Evolutionary conservation across 64 coral and sea anemone species (phyloP).

Genomic region (Cladopsammia gracilis): DNA sequence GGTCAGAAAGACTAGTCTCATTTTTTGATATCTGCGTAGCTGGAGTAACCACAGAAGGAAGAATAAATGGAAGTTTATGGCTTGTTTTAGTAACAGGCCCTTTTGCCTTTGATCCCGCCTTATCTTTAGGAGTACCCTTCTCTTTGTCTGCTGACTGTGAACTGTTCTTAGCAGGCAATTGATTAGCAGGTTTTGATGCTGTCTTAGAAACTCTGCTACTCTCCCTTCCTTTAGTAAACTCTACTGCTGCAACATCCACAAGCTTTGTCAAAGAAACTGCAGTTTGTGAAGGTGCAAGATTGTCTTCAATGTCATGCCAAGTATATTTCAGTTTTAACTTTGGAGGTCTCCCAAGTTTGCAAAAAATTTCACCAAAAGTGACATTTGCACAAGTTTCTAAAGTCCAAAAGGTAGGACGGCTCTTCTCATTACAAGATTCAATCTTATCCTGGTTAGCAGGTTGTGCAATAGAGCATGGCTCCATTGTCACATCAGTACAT

Average conservation of each 20-base stretch:
- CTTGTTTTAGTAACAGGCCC: constrained; percentile 64
- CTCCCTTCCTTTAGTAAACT: constrained; percentile 77
- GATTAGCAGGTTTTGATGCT: constrained; percentile 30
- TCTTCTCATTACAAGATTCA: constrained; percentile 40
- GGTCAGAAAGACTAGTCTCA: constrained; percentile 21
- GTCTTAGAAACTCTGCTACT: constrained; percentile 22
- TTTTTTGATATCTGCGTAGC: constrained; percentile 19
- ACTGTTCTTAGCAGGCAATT: constrained; percentile 9
- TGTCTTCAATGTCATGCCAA: constrained; percentile 52
- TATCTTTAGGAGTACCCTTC: constrained; percentile 12
- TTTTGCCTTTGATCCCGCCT: constrained; percentile 40
- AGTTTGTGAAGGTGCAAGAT: constrained; percentile 40
- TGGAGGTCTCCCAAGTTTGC: constrained; percentile 78
- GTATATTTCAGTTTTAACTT: constrained; percentile 92
- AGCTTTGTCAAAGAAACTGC: constrained; percentile 84
- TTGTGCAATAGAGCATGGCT: neutral
- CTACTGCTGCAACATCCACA: constrained; percentile 76
- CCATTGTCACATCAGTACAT: neutral
- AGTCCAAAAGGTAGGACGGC: constrained; percentile 46
- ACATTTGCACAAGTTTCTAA: constrained; percentile 75
- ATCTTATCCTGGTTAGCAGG: neutral
- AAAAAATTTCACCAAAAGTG: constrained; percentile 92
- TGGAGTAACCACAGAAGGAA: constrained; percentile 59
- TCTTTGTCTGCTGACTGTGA: neutral
- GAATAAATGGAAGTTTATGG: constrained; percentile 72